These are phyloP conservation scores for Chromis chromis DNA, from an alignment of 2,797 vertebrate species.

Conservation along the genomic window DNA sequence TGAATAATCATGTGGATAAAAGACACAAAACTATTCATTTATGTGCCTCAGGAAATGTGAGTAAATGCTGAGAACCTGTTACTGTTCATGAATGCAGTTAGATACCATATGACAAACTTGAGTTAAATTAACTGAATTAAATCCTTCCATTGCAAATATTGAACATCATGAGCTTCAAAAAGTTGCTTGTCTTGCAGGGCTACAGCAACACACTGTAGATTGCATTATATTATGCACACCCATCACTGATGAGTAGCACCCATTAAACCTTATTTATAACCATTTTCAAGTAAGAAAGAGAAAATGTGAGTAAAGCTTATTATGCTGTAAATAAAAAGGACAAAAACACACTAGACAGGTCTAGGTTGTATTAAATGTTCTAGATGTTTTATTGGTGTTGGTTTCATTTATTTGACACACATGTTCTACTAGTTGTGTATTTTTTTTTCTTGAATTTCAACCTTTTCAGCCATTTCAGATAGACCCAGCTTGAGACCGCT, in stretches of 20 bases:
- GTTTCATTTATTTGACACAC: conserved; percentile 87
- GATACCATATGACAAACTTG: not conserved
- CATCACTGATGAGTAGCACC: not conserved
- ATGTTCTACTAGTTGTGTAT: conserved; percentile 77
- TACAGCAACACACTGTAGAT: not conserved
- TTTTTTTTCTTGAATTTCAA: conserved; percentile 68
- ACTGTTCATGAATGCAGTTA: conserved; percentile 8
- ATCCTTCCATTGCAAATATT: not conserved
- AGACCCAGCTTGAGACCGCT: conserved; percentile 74
- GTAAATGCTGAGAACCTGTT: not conserved
- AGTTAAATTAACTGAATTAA: not conserved
- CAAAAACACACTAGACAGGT: conserved; percentile 76
- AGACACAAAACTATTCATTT: not conserved
- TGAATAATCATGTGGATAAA: not conserved
- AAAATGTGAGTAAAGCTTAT: not conserved
- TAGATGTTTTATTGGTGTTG: conserved; percentile 90
- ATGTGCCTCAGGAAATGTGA: not conserved
- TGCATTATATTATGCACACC: not conserved
- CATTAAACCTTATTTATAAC: not conserved
- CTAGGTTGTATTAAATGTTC: conserved; percentile 89
- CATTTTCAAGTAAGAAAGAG: not conserved
- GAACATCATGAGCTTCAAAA: not conserved
- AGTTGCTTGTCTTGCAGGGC: not conserved
- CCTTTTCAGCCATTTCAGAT: conserved; percentile 77
- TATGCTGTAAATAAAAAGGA: conserved; percentile 27